Evolutionary conservation across 2,113 vertebrate genomes (phyloP).

Genomic region (Pheucticus melanocephalus): DNA sequence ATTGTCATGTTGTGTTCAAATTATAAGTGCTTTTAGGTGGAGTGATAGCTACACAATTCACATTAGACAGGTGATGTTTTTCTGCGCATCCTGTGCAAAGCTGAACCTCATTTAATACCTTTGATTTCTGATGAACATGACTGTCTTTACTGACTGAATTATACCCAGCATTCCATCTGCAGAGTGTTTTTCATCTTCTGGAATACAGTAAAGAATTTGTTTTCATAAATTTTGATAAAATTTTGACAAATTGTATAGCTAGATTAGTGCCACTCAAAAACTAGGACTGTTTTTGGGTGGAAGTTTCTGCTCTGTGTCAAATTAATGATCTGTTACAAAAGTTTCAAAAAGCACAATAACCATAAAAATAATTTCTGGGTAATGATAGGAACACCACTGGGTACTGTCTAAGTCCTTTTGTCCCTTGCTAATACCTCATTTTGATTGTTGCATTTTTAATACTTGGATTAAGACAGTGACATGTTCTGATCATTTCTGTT

Average conservation of each 20-base stretch:
- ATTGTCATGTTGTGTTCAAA: background rate
- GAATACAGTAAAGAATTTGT: background rate
- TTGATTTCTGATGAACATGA: background rate
- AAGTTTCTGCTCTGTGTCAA: background rate
- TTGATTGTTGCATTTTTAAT: slow-evolving; percentile 59
- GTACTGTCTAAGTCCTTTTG: background rate
- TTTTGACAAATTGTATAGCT: background rate
- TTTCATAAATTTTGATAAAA: background rate
- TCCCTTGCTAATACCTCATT: slow-evolving; percentile 42
- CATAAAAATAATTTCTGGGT: background rate
- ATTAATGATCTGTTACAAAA: background rate
- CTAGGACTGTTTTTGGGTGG: background rate
- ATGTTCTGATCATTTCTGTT: slow-evolving; percentile 44
- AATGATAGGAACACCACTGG: background rate
- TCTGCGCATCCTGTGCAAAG: background rate
- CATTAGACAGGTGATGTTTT: background rate
- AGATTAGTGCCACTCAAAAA: background rate
- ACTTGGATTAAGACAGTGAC: slow-evolving; percentile 34
- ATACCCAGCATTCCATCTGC: background rate
- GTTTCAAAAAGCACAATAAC: background rate
- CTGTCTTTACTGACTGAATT: background rate
- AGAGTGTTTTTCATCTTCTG: background rate
- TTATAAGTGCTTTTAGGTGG: background rate
- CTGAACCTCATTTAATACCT: background rate
- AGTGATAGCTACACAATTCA: background rate